Conservation (phyloP, 2,888 invertebrate genomes). For the Epinotia nisella region DNA sequence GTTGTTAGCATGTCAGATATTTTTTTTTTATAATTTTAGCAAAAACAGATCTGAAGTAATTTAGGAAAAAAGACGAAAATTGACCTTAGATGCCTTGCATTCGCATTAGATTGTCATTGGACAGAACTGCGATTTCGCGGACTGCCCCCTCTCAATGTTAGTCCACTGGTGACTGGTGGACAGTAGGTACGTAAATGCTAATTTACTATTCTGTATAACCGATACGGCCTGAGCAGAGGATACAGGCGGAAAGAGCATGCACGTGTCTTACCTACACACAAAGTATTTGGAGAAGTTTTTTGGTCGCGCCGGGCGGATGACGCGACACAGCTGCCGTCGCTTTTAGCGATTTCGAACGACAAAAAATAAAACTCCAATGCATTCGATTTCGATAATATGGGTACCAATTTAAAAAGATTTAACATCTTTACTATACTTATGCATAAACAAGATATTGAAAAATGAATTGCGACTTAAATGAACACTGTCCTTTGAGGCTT, state of each 20-base stretch:
- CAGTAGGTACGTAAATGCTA: background rate
- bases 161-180: background rate
- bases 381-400: slow-evolving; percentile 5
- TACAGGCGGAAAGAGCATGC: slow-evolving; percentile 10
- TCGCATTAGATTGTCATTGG: too few species aligned
- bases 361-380: slow-evolving; percentile 12
- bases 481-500: background rate
- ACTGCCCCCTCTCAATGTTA: too few species aligned
- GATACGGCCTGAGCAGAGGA: background rate
- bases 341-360: slow-evolving; percentile 35
- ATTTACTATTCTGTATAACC: background rate
- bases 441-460: background rate
- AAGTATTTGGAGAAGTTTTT: slow-evolving; percentile 26
- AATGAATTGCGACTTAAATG: background rate
- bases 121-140: too few species aligned
- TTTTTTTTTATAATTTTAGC: too few species aligned
- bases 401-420: background rate
- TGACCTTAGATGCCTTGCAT: too few species aligned
- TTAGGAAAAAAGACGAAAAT: too few species aligned
- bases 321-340: slow-evolving; percentile 47
- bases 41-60: too few species aligned
- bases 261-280: slow-evolving; percentile 7
- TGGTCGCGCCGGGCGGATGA: slow-evolving; percentile 25
- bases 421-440: background rate
- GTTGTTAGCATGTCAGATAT: too few species aligned